Conservation (phyloP, 1,140 invertebrate species). For the Tetramorium alpestre region DNA sequence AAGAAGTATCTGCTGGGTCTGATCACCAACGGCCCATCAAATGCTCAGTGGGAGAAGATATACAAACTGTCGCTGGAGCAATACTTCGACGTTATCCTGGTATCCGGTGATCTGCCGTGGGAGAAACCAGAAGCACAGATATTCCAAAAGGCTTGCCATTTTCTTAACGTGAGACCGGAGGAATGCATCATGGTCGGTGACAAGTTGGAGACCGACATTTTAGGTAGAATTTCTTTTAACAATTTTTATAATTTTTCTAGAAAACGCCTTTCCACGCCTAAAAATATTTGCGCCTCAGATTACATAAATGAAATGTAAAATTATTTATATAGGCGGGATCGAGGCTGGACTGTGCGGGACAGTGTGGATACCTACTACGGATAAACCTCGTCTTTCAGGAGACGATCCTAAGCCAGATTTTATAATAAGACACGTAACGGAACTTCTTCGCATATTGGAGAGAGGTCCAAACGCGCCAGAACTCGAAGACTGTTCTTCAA, state of each 20-base stretch:
- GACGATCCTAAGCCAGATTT: slow-evolving; percentile 83
- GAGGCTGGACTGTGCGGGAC: slow-evolving; percentile 91
- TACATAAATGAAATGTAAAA: not conserved
- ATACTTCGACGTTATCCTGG: slow-evolving; percentile 92
- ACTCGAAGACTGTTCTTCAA: slow-evolving; percentile 83
- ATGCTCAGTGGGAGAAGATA: slow-evolving; percentile 95
- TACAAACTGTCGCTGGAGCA: slow-evolving; percentile 88
- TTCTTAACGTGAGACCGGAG: slow-evolving; percentile 89
- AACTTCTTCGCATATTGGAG: slow-evolving; percentile 81
- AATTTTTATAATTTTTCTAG: slow-evolving; percentile 18
- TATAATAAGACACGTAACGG: slow-evolving; percentile 83
- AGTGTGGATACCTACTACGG: slow-evolving; percentile 90
- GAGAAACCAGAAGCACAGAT: slow-evolving; percentile 93
- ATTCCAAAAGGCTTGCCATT: slow-evolving; percentile 91
- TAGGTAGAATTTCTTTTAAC: slow-evolving; percentile 75
- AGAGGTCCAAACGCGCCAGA: slow-evolving; percentile 80
- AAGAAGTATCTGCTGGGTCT: slow-evolving; percentile 91
- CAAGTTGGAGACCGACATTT: slow-evolving; percentile 94
- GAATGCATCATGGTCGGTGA: slow-evolving; percentile 95
- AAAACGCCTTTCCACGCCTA: slow-evolving; percentile 8
- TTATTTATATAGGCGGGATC: slow-evolving; percentile 88
- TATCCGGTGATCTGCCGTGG: slow-evolving; percentile 93
- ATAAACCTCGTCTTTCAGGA: slow-evolving; percentile 76
- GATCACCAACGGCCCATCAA: slow-evolving; percentile 94
- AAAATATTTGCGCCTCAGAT: not conserved